These are phyloP conservation scores for Lytechinus pictus DNA, from an alignment of 35 echinoderm and acorn worm species.

Conservation along the genomic window DNA sequence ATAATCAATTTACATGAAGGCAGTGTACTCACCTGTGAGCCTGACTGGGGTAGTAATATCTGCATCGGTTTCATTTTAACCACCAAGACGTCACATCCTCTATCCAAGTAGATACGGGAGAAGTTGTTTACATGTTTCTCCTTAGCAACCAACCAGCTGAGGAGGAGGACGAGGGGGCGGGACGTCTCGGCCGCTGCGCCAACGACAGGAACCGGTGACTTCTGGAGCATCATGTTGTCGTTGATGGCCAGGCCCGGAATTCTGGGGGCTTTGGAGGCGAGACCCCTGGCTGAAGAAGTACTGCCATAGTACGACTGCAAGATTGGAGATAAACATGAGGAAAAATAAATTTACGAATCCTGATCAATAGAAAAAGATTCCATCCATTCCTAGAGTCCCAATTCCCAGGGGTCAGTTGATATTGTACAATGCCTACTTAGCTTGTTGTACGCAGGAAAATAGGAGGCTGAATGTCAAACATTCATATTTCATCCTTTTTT, in stretches of 20 bases:
- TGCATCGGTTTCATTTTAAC: slow-evolving; percentile 71
- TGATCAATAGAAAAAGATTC: too few relatives aligned
- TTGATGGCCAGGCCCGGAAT: slow-evolving; percentile 49
- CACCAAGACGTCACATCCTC: slow-evolving; percentile 81
- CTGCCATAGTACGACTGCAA: background rate
- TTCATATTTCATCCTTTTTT: background rate
- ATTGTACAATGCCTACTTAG: background rate
- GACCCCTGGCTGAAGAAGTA: background rate
- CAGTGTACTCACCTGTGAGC: background rate
- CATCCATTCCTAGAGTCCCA: too few relatives aligned
- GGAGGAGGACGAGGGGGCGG: slow-evolving; percentile 78
- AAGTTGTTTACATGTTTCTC: slow-evolving; percentile 80
- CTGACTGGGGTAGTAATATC: slow-evolving; percentile 32
- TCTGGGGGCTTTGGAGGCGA: slow-evolving; percentile 1
- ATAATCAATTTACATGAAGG: too few relatives aligned
- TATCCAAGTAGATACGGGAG: slow-evolving; percentile 61
- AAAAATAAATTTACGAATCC: background rate
- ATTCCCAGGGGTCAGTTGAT: background rate
- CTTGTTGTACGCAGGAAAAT: too few relatives aligned
- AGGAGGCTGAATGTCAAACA: too few relatives aligned
- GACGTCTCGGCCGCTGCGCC: background rate
- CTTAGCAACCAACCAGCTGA: slow-evolving; percentile 91
- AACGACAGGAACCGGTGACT: slow-evolving; percentile 22
- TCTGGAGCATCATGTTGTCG: slow-evolving; percentile 61
- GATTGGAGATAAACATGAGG: background rate